Evolutionary conservation across 2,113 vertebrate genomes (phyloP), one percentile per base, ranked within the genome.

Genomic region (Halcyon senegalensis): DNA sequence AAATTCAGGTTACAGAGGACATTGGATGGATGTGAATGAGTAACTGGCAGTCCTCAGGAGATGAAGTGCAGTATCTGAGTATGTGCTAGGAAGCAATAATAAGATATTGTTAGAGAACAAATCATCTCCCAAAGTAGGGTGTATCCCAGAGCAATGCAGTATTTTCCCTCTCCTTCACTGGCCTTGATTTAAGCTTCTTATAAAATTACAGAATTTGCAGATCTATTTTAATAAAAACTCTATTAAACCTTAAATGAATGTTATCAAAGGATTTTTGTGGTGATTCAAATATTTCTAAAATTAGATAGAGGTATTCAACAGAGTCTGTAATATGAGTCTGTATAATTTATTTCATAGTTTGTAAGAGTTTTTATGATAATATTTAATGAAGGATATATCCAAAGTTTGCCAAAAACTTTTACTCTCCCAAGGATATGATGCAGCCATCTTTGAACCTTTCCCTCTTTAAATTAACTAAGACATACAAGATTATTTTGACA

Each of bases 151-250:
- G 56, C 86, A 94, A 85, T 51, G 23, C 16, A 86, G 10, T 74
- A 83, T 82, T 78, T 92, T 70, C 41, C 62, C 12, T 92, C 75
- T 88, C 41, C 50, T 93, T 90, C 87, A 31, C 4, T 46, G 12
- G 70, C 31, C 70, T 95, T 90, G 70, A 90, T 85, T 90, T 88
- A 93, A 87, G 43, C 58, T 86, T 70, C 88, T 90, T 94, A 89
- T 70, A 92, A 96, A 92, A 86, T 80, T 72, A 87, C 18, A 43
- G 60, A 72, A 90, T 74, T 86, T 89, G 43, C 39, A 74, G 72
- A 68, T 89, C 56, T 89, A 67, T 93, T 96, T 86, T 62, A 93
- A 87, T 93, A 86, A 94, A 93, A 96, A 88, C 23, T 56, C 91
- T 86, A 69, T 86, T 85, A 86, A 96, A 94, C 6, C 53, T 68